Evolutionary conservation across 1,140 invertebrate species (phyloP).

Genomic region (Zaprionus tsacasi): DNA sequence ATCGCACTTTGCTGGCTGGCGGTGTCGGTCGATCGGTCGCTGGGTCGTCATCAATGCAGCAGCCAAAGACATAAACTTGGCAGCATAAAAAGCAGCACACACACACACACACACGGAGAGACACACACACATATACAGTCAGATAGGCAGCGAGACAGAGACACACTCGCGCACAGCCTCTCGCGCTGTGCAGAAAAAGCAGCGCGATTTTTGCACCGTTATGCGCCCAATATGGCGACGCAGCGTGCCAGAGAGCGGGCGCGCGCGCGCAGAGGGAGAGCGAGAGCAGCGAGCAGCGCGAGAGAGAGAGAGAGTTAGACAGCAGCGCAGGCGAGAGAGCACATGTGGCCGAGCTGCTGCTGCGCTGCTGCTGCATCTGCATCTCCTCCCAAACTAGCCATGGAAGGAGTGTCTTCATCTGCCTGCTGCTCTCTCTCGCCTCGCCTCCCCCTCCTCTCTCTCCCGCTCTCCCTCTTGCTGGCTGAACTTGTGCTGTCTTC

Average conservation of each 20-base stretch:
- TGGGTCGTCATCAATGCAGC: conserved; percentile 80
- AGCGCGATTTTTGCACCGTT: conserved; percentile 82
- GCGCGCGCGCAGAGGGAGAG: not conserved
- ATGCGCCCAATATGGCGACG: conserved; percentile 80
- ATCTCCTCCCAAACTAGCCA: conserved; percentile 64
- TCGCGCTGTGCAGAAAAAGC: conserved; percentile 52
- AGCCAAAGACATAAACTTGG: conserved; percentile 53
- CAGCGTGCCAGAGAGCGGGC: conserved; percentile 16
- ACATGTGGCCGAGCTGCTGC: conserved; percentile 58
- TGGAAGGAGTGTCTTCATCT: conserved; percentile 54
- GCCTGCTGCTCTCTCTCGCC: not conserved
- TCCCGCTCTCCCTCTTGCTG: not conserved
- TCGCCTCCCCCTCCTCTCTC: too few relatives aligned
- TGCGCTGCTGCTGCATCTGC: conserved; percentile 62
- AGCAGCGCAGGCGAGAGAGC: conserved; percentile 29
- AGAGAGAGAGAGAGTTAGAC: conserved; percentile 4
- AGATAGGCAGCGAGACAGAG: too few relatives aligned
- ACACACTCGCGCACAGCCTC: too few relatives aligned
- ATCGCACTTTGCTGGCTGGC: conserved; percentile 43
- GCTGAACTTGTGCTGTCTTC: conserved; percentile 59
- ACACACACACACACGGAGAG: conserved; percentile 18
- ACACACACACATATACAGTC: conserved; percentile 1
- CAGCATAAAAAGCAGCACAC: conserved; percentile 46
- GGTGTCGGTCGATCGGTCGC: conserved; percentile 74
- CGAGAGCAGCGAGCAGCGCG: not conserved